Evolutionary conservation across 2,888 invertebrate genomes (phyloP).

Genomic region (Thera britannica): DNA sequence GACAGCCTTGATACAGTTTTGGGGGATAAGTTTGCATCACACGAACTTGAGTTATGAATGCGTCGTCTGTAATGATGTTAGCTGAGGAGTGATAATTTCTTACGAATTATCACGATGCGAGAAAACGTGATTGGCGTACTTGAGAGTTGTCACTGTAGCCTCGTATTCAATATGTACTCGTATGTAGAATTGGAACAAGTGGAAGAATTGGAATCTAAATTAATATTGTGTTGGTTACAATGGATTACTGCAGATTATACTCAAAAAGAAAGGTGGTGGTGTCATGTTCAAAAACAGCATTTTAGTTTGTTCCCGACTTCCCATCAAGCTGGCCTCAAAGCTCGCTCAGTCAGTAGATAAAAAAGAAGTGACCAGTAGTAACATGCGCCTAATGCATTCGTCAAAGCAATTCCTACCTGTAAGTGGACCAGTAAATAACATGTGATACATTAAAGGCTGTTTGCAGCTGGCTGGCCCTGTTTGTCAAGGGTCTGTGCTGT

Average conservation of each 20-base stretch:
- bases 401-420: neutral
- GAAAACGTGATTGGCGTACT: slow-evolving; percentile 45
- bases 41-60: slow-evolving; percentile 40
- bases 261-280: no score
- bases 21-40: slow-evolving; percentile 45
- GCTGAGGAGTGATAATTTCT: slow-evolving; percentile 52
- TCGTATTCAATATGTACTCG: neutral
- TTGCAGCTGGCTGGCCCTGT: slow-evolving; percentile 32
- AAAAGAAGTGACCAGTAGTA: neutral
- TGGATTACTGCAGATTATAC: no score
- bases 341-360: neutral
- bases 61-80: slow-evolving; percentile 47
- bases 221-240: no score
- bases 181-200: no score
- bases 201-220: no score
- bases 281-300: no score
- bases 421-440: slow-evolving; percentile 2
- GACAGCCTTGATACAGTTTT: slow-evolving; percentile 51
- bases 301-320: no score
- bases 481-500: slow-evolving; percentile 10
- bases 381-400: neutral
- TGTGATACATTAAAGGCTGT: slow-evolving; percentile 39
- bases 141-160: slow-evolving; percentile 17
- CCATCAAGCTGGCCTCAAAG: neutral
- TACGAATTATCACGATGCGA: slow-evolving; percentile 54